Evolutionary conservation across 2,113 vertebrate genomes (phyloP), one percentile per base, ranked within the genome.

Genomic region (Mobula birostris): DNA sequence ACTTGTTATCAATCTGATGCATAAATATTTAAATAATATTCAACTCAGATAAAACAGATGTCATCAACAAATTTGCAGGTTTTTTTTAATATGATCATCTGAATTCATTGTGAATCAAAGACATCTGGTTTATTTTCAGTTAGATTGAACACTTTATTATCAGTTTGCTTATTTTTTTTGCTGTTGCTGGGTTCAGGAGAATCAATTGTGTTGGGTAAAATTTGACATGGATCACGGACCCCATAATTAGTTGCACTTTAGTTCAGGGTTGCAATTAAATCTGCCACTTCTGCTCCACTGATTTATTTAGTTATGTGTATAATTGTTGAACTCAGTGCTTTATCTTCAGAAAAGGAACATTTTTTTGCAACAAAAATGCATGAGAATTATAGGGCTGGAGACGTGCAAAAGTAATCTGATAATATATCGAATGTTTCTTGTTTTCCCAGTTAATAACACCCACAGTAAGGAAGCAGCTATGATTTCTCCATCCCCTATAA

Each of bases 211-310:
- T 97, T 95, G 96, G 96, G 95, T 95, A 96, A 95, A 96, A 95
- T 96, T 94, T 95, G 95, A 96, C 96, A 95, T 94, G 95, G 96
- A 97, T 97, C 96, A 97, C 97, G 97, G 97, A 97, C 96, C 97
- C 96, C 96, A 94, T 97, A 97, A 98, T 98, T 98, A 96, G 96
- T 98, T 97, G 96, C 96, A 96, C 96, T 97, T 97, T 96, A 95
- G 95, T 97, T 96, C 95, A 97, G 97, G 97, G 97, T 97, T 97
- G 96, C 98, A 97, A 98, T 98, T 98, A 98, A 98, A 98, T 97
- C 97, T 97, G 97, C 97, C 96, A 97, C 97, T 98, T 98, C 97
- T 97, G 97, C 97, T 97, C 96, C 96, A 97, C 96, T 97, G 97
- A 97, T 97, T 97, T 96, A 97, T 97, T 97, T 98, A 97, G 97